Base-by-base conservation (phyloP, 2,888 invertebrate genomes). In the Heteromurus nitidus region DNA sequence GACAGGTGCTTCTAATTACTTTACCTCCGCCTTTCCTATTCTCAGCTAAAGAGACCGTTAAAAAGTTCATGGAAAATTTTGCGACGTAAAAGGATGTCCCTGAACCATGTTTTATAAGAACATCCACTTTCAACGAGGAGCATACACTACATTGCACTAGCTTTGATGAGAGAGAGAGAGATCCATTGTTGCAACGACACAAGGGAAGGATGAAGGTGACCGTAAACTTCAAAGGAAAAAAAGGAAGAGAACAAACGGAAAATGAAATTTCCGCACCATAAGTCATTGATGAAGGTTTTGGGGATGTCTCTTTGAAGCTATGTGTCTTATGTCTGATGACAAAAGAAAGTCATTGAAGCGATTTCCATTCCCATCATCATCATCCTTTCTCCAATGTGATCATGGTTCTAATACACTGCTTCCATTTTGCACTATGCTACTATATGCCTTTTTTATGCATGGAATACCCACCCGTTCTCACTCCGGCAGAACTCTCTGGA, bases 1-100 rank as follows among this genome's bases (percentile, higher is more conserved):
- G 58, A 58, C 58, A 58, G 58, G 58, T 58, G 58, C 58, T 58
- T 26, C 58, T 58, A 58, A 58, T 58, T 58, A 58, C 58, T 28
- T 50, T 36, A 18, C n/a, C 50, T 16, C 20, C 9, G 16, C 20
- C 13, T 36, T 36, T 36, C 36, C 20, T 50, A n/a, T 36, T 50
- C 50, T 50, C 20, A n/a, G 44, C 16, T 2, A 44, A 44, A 44
- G 16, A 9, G 16, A n/a, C 3, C 2, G 44, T 44, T 44, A 44
- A 44, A 36, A 44, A 44, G 44, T n/a, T 44, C 13, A 44, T n/a
- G 44, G n/a, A 44, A 44, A 44, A 44, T 44, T n/a, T n/a, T n/a
- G n/a, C n/a, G n/a, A n/a, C n/a, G n/a, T n/a, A n/a, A n/a, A n/a
- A n/a, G n/a, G n/a, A n/a, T n/a, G n/a, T n/a, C n/a, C n/a, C n/a